Percentiles rank a stretch among this genome's conserved stretches.
Evolutionary conservation across 1,140 invertebrate species (phyloP).

Genomic region (Calliopsis andreniformis): DNA sequence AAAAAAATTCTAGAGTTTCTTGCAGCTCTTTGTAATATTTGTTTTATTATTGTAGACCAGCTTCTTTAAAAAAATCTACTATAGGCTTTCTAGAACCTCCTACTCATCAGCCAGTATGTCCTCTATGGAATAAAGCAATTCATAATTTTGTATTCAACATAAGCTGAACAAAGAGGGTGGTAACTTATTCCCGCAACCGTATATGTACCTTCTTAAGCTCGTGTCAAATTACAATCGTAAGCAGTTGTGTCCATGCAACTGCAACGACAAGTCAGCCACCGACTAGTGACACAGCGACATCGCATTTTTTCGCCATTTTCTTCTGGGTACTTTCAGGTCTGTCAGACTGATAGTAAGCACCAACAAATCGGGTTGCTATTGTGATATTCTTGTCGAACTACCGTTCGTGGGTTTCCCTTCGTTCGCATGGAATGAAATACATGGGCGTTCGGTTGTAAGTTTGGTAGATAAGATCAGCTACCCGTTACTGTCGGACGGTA

Average conservation of each 20-base stretch:
- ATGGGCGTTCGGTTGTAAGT: conserved; percentile 42
- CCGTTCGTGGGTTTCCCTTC: conserved; percentile 42
- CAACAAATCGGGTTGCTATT: conserved; percentile 38
- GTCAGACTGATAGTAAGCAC: conserved; percentile 18
- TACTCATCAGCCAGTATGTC: conserved; percentile 7
- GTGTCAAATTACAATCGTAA: neutral
- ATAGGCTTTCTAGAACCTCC: neutral
- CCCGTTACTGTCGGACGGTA: conserved; percentile 4
- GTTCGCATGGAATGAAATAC: conserved; percentile 40
- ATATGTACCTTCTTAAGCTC: conserved; percentile 30
- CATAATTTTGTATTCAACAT: conserved; percentile 32
- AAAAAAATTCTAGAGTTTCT: too few relatives aligned
- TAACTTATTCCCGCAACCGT: conserved; percentile 74
- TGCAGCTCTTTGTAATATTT: too few relatives aligned
- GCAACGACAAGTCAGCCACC: conserved; percentile 34
- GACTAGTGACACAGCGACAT: conserved; percentile 51
- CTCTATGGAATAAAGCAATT: neutral
- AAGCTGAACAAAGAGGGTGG: conserved; percentile 58
- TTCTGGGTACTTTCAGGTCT: conserved; percentile 19
- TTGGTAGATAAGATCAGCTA: conserved; percentile 39
- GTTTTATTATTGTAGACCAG: neutral
- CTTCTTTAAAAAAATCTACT: conserved; percentile 37
- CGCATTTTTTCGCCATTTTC: conserved; percentile 49
- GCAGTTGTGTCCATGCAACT: conserved; percentile 32
- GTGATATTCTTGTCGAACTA: conserved; percentile 41